Conservation (phyloP, 2,797 vertebrate genomes). For the Pseudocheirus occidentalis region DNA sequence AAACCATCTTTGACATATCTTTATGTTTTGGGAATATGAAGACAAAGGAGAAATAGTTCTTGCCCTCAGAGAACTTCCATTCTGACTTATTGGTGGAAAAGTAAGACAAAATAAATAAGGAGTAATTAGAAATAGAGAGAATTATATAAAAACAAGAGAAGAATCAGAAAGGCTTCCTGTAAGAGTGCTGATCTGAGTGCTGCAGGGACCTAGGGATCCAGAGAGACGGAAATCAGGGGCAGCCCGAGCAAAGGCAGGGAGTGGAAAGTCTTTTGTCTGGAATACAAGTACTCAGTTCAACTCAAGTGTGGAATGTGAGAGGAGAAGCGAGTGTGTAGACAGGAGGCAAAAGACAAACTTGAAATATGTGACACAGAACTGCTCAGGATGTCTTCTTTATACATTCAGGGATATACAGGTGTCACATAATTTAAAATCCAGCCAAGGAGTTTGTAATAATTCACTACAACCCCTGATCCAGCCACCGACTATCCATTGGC, state of each 20-base stretch:
- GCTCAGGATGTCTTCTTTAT: neutral
- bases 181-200: neutral
- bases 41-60: neutral
- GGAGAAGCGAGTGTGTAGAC: neutral
- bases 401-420: neutral
- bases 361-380: no score
- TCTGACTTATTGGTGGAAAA: neutral
- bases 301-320: neutral
- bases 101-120: neutral
- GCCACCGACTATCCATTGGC: no score
- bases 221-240: neutral
- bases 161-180: neutral
- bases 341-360: neutral
- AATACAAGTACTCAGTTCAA: no score
- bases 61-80: neutral
- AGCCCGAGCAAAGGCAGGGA: neutral
- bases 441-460: neutral
- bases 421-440: neutral
- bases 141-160: neutral
- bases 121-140: neutral
- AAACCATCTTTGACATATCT: neutral
- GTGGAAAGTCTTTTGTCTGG: neutral
- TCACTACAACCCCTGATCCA: neutral
- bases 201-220: neutral
- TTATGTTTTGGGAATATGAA: neutral